A percentile compares a stretch with the other conserved stretches of the same genome.
These are phyloP conservation scores for Ciconia boyciana DNA, from an alignment of 2,113 vertebrate species.

Conservation along the genomic window DNA sequence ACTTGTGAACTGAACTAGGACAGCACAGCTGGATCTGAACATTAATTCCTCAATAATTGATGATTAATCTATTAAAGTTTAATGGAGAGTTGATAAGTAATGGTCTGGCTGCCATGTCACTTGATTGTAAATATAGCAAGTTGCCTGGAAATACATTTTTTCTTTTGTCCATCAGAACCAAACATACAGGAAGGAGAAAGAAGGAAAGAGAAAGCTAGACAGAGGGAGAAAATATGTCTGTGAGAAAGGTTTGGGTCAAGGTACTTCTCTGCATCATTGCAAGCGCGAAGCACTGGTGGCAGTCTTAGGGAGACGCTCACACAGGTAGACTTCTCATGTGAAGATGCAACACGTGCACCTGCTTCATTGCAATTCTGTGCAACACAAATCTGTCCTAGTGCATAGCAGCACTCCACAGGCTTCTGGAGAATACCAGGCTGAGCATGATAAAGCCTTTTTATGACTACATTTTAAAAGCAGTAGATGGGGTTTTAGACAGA, in stretches of 20 bases:
- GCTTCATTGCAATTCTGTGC: neutral
- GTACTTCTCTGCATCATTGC: neutral
- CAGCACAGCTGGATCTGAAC: constrained; percentile 77
- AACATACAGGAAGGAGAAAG: neutral
- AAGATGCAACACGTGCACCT: neutral
- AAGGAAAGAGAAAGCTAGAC: neutral
- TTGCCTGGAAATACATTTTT: constrained; percentile 68
- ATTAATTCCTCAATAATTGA: constrained; percentile 83
- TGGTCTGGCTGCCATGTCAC: constrained; percentile 73
- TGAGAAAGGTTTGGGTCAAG: neutral
- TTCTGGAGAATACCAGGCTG: neutral
- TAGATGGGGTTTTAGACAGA: neutral
- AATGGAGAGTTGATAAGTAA: constrained; percentile 77
- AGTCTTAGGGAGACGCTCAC: neutral
- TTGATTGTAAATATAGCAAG: constrained; percentile 71
- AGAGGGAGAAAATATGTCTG: neutral
- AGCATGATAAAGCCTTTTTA: neutral
- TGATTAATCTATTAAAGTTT: constrained; percentile 80
- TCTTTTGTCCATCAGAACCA: constrained; percentile 11
- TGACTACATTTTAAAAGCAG: neutral
- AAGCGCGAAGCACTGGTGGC: neutral
- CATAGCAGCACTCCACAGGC: neutral
- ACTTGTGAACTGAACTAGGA: constrained; percentile 70
- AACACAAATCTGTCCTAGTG: neutral
- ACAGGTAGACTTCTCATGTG: neutral